Base-by-base conservation (phyloP, 1,140 invertebrate genomes). In the Drosophila malerkotliana region DNA sequence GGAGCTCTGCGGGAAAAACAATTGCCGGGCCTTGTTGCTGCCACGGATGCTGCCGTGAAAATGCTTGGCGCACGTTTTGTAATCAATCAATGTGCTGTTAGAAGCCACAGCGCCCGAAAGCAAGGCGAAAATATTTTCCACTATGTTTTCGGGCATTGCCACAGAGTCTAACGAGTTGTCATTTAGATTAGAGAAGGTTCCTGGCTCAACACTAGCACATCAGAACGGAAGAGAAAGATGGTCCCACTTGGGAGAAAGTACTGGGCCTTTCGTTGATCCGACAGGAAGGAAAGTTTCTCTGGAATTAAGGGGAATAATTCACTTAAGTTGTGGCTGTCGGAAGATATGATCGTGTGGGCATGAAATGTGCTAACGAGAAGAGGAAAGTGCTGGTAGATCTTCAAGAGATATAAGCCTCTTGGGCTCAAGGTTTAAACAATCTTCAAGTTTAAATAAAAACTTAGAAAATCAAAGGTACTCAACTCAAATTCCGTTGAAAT, bases 21-120 rank as follows among this genome's bases (percentile, higher is more conserved):
- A 88, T 88, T 83, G 83, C 69, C 49, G 34, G 26, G 56, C 69
- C 77, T 84, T 73, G 72, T 63, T 73, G 79, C 32, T 62, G 64
- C 47, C 48, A 72, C 15, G 56, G 34, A 34, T 69, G 74, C 62
- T 77, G 81, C 81, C 81, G 82, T 85, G 81, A 80, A 84, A 87
- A 85, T 73, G 81, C 57, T 77, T 62, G 83, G 82, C 82, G 82
- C 82, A 87, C 82, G 82, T 87, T 87, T 87, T 87, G 66, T 76
- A 87, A 87, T 87, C 82, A 87, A 87, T 87, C 82, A 87, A 88
- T 61, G 82, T 60, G 82, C 69, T 64, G 59, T 57, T 77, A 56
- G 44, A 71, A 73, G 56, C 39, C 67, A 49, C 34, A 54, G 30
- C 73, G 30, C 24, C 61, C 30, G n/a, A 67, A 44, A 68, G 51